Evolutionary conservation across 1,140 invertebrate species (phyloP).

Genomic region (Rhopalosiphum maidis): DNA sequence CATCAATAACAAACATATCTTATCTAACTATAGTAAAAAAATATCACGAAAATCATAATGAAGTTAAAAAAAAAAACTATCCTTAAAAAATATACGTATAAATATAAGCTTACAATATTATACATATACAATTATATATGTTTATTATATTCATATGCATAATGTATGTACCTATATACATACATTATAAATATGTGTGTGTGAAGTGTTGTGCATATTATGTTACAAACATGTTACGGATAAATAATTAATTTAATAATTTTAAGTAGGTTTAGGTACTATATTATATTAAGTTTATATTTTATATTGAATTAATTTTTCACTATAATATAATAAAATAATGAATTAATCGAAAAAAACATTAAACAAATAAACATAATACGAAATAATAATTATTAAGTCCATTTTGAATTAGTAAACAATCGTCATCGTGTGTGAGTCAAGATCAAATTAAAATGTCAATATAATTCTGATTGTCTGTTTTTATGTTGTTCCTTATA

Average conservation of each 20-base stretch:
- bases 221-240: constrained; percentile 21
- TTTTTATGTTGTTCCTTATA: constrained; percentile 43
- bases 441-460: constrained; percentile 29
- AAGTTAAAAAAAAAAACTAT: constrained; percentile 48
- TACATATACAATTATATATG: constrained; percentile 29
- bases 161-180: constrained; percentile 25
- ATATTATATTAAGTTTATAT: neutral
- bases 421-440: neutral
- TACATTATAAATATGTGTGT: neutral
- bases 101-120: constrained; percentile 45
- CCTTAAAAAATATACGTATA: constrained; percentile 28
- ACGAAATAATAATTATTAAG: neutral
- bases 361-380: neutral
- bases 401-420: neutral
- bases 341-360: neutral
- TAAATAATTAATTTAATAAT: constrained; percentile 13
- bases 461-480: constrained; percentile 50
- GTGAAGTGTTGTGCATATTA: constrained; percentile 21
- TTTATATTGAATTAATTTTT: neutral
- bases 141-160: constrained; percentile 19
- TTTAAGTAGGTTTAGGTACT: neutral
- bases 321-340: neutral
- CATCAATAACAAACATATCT: constrained; percentile 55
- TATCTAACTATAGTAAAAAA: constrained; percentile 55
- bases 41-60: constrained; percentile 55